A percentile compares a stretch with the other conserved stretches of the same genome.
These are phyloP conservation scores for Siniperca undulata DNA, from an alignment of 2,797 vertebrate species.

Conservation along the genomic window DNA sequence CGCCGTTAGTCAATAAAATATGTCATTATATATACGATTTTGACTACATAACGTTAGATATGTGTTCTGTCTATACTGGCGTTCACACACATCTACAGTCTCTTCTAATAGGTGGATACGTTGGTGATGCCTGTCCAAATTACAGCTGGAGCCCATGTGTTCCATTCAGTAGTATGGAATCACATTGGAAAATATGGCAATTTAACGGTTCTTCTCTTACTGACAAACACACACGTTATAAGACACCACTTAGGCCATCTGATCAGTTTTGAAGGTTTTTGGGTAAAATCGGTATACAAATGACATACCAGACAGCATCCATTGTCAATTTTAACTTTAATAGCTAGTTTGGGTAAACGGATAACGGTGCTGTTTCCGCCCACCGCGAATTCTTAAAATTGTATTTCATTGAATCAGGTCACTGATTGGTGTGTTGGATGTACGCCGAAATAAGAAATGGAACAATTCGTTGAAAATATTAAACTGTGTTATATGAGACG, in stretches of 20 bases:
- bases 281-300: neutral
- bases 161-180: neutral
- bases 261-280: neutral
- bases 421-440: neutral
- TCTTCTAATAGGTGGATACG: neutral
- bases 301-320: fast-evolving
- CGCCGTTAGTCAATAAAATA: neutral
- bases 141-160: neutral
- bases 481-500: fast-evolving
- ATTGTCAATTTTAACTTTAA: neutral
- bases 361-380: neutral
- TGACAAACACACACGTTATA: neutral
- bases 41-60: neutral
- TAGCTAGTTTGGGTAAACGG: fast-evolving
- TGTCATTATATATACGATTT: neutral
- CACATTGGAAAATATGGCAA: neutral
- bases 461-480: fast-evolving
- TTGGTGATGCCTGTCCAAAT: too few species aligned
- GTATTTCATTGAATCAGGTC: neutral
- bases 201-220: neutral
- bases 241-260: fast-evolving
- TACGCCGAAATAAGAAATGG: neutral
- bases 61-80: neutral
- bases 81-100: neutral
- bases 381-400: neutral